A percentile compares a stretch with the other conserved stretches of the same genome.
Conservation (phyloP, 2,797 vertebrate genomes). For the Melanotaenia maccullochi region DNA sequence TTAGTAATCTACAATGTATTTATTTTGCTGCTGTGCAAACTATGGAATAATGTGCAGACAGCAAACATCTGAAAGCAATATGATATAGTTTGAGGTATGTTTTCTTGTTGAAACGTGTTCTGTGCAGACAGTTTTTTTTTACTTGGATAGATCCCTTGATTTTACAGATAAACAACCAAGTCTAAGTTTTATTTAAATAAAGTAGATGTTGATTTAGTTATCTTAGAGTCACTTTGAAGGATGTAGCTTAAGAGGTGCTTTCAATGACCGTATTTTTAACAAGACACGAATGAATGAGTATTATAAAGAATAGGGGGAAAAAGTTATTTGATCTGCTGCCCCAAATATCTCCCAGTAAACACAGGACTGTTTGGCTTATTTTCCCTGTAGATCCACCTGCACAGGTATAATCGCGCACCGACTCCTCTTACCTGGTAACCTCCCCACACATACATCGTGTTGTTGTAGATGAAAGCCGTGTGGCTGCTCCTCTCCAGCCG, state of each 20-base stretch:
- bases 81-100: background rate
- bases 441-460: conserved; percentile 91
- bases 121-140: too few species aligned
- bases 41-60: background rate
- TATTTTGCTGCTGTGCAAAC: background rate
- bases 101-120: conserved; percentile 22
- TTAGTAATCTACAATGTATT: background rate
- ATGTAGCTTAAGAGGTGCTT: too few species aligned
- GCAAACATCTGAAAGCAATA: conserved; percentile 10
- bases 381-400: background rate
- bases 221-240: too few species aligned
- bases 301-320: too few species aligned
- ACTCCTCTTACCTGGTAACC: conserved; percentile 88
- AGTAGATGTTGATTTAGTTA: too few species aligned
- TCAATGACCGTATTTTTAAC: too few species aligned
- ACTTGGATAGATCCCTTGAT: background rate
- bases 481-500: conserved; percentile 90
- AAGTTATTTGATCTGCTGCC: background rate
- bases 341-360: background rate
- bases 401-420: background rate
- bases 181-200: background rate
- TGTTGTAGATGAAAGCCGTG: conserved; percentile 86
- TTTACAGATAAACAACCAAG: background rate
- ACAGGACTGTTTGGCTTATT: background rate
- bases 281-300: too few species aligned